Base-by-base conservation (phyloP, 2,888 invertebrate genomes). In the Drosophila meridiana region DNA sequence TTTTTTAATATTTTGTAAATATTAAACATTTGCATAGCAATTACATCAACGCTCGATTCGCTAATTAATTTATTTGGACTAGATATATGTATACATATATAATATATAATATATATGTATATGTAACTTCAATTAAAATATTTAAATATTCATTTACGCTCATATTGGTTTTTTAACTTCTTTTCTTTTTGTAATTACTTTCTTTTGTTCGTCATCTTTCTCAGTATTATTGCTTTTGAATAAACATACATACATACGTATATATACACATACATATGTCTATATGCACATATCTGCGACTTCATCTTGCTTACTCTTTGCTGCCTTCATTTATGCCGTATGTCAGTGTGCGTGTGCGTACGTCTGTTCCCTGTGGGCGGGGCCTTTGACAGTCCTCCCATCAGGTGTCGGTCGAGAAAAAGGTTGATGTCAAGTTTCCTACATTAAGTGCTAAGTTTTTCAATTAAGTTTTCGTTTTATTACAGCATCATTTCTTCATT, bases 171-270 rank as follows among this genome's bases (percentile, higher is more conserved):
- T 66, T 70, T 77, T 68, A n/a, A 30, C 28, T 38, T 38, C 28
- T 28, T 14, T 14, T 14, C 55, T 56, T 53, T 62, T 48, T 72
- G 55, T 59, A 61, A 73, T 81, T 64, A 70, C 75, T 70, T 66
- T 71, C 68, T 79, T 72, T 81, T 81, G 78, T 76, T 80, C 81
- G 82, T 81, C 77, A 79, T 81, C 48, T 77, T 85, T 68, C 30
- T 70, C 73, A 74, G 63, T 82, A 73, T 90, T 92, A 92, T 92
- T 91, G 92, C 91, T 91, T 91, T 87, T 90, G 89, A 86, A 86
- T 91, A 87, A 90, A 89, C 91, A 90, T 80, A 77, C 76, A 79
- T 78, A 73, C 53, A 60, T 55, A 53, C 42, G 43, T 53, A 13
- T 26, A 53, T 7, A 36, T 26, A 38, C 8, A 14, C 13, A 36